Evolutionary conservation across 1,140 invertebrate species (phyloP), one percentile per base, ranked within the genome.

Genomic region (Drosophila lini): DNA sequence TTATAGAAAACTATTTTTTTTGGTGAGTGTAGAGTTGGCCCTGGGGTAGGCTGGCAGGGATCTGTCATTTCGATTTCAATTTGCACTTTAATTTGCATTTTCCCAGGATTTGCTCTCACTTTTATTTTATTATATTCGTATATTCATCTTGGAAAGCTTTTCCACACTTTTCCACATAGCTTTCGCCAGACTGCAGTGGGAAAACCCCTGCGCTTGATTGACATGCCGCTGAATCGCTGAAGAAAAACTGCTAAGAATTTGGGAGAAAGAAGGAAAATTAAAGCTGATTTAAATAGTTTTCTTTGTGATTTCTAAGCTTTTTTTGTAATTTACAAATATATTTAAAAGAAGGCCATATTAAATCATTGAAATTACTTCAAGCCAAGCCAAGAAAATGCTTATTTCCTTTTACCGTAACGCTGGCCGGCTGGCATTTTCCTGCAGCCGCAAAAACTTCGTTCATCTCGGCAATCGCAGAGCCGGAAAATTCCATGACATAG

Each of bases 1-100:
- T 5, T 6, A 28, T 28, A 28, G 25, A 28, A 28, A 6, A 28
- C 5, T 28, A 28, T 28, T 6, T 28, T 28, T 28, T 28, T 28
- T 28, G 25, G 5, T 5, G 1, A 28, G 25, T 25, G 25, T 25
- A 28, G 0, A 5, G 0, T 5, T 28, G 25, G 25, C 25, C 25
- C 25, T 28, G 25, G 25, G 25, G 25, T 67, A 68, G 65, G 61
- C 61, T 65, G 36, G 61, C 22, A 16, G 42, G 60, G 31, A 68
- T 64, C 65, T 40, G 65, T 65, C 65, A 68, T 65, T 68, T 64
- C 45, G 65, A 68, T 68, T 68, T 68, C 65, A 65, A 68, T 68
- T 68, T 68, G 65, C 61, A 68, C 65, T 68, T 68, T 63, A 68
- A 68, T 68, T 68, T 68, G 36, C 65, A 68, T 68, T 65, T 45